These are phyloP conservation scores for Catotricha subobsoleta DNA, from an alignment of 2,888 invertebrate species.

Conservation along the genomic window DNA sequence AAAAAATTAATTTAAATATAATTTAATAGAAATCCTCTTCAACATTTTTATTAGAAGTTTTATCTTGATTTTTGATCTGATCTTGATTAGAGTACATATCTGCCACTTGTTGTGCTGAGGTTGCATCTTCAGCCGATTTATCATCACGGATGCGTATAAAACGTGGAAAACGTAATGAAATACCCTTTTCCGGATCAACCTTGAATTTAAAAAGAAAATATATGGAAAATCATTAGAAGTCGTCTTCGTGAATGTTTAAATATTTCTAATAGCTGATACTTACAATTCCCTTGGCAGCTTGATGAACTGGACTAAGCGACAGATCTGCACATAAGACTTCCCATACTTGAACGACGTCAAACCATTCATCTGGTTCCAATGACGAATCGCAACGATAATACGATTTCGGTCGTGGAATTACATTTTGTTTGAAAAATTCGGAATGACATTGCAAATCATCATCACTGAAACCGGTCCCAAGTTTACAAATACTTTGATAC, in stretches of 20 bases:
- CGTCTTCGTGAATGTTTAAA: background rate
- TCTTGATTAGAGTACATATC: constrained; percentile 84
- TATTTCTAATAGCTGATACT: constrained; percentile 18
- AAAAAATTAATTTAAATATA: too few species aligned
- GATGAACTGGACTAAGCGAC: constrained; percentile 86
- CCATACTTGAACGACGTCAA: constrained; percentile 76
- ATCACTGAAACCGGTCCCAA: constrained; percentile 66
- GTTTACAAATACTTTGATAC: constrained; percentile 85
- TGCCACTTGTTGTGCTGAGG: constrained; percentile 73
- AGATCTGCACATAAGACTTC: constrained; percentile 96
- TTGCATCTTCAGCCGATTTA: constrained; percentile 84
- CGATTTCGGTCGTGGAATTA: constrained; percentile 54
- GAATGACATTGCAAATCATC: constrained; percentile 66
- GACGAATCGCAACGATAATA: constrained; percentile 64
- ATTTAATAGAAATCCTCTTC: constrained; percentile 26
- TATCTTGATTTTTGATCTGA: constrained; percentile 55
- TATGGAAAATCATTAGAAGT: background rate
- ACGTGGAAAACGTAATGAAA: constrained; percentile 85
- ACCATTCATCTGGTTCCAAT: constrained; percentile 76
- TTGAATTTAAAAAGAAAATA: constrained; percentile 17
- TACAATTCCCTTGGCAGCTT: constrained; percentile 71
- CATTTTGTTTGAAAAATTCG: constrained; percentile 51
- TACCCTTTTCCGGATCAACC: constrained; percentile 78
- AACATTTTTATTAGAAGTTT: constrained; percentile 11
- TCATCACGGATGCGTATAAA: constrained; percentile 82